Evolutionary conservation across 2,113 vertebrate species (phyloP), one percentile per base, ranked within the genome.

Genomic region (Crypturellus undulatus): DNA sequence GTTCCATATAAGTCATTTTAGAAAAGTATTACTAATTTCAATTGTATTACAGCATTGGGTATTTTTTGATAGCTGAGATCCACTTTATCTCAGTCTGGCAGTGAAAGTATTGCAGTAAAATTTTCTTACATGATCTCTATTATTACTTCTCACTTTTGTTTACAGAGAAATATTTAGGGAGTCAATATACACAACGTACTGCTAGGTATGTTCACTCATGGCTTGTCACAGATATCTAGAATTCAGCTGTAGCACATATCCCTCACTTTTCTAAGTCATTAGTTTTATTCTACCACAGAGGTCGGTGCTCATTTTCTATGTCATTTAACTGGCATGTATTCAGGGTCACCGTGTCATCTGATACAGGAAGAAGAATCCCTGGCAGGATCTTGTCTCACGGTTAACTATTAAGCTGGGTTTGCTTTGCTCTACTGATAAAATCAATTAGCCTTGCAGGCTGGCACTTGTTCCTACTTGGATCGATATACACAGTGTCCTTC

Each of bases 301-400:
- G 82, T 91, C 64, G 93, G 78, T 40, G 32, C 32, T 79, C 52
- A 79, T 95, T 96, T 96, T 95, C 92, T 59, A 0, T 68, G 75
- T 71, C 47, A 64, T 91, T 93, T 94, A 84, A 47, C 64, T 56
- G 87, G 73, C 60, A 95, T 52, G 47, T 79, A 88, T 36, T 92
- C 10, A 28, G 65, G 77, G 76, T 80, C 60, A 90, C 20, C 56
- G 32, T 68, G 79, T 81, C 84, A 90, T n/a, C 22, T 30, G 63
- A 87, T 30, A 78, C 0, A 25, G 42, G 38, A 96, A 79, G 54
- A 78, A 79, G 24, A 26, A n/a, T 24, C 45, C 85, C 77, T 88
- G 63, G 42, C 51, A 90, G 25, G 47, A 84, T 75, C 60, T 73
- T 81, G 52, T 84, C 87, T 88, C 51, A 75, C 21, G 67, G 32